Evolutionary conservation across 2,797 vertebrate genomes (phyloP), one percentile per base, ranked within the genome.

Genomic region (Orientallactaga sibirica): DNA sequence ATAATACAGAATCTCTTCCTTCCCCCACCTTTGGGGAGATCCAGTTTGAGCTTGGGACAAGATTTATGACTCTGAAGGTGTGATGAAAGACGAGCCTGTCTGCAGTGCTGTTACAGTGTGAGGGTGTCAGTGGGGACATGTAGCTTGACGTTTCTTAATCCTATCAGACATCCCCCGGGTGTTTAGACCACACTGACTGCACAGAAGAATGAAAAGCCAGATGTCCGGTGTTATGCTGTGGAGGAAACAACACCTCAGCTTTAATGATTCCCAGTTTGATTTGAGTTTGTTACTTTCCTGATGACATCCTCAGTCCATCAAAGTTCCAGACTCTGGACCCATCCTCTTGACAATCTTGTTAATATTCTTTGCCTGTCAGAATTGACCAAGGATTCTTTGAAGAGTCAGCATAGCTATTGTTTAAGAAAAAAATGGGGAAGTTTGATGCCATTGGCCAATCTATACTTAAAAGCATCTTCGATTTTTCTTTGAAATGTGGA

Each of bases 11-110:
- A 41, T 73, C 43, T 96, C 70, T 78, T 96, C 74, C 87, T 95
- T 86, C 68, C 67, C 24, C 33, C 62, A 66, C 71, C 92, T 97
- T 84, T 77, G n/a, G 71, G 81, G 67, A 82, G 61, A 91, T 78
- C 86, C 83, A 77, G 86, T 94, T 92, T 96, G 93, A 95, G 88
- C 90, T 48, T 83, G 74, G 86, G 81, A 79, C 75, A 74, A 80
- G 93, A 92, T 85, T 77, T 91, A 95, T 0, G 25, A 90, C 82
- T 66, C 90, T 90, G 86, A 92, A 94, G 22, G 12, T 61, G 48
- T 71, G 92, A 81, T 64, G 92, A 95, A 94, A 95, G 92, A 55
- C 55, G 74, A 67, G 20, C 61, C 25, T 3, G 86, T 62, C 43
- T 66, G 77, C 33, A 9, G 0, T 6, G 83, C 74, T 93, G 5